Evolutionary conservation across 2,797 vertebrate species (phyloP).

Genomic region (Trachops cirrhosus): DNA sequence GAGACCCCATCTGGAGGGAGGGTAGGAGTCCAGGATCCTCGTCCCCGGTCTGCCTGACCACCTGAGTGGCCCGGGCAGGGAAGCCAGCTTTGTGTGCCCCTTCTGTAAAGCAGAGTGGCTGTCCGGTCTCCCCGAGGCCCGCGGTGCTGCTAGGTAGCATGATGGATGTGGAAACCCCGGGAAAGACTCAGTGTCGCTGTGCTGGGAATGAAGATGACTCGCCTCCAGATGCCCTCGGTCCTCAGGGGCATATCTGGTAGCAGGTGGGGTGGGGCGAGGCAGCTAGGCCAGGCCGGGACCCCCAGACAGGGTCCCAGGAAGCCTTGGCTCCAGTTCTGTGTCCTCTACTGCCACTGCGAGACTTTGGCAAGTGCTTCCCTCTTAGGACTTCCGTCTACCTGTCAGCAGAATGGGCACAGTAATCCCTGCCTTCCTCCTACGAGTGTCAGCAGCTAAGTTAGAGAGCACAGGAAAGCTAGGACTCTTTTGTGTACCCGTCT

Average conservation of each 20-base stretch:
- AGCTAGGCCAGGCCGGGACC: not conserved
- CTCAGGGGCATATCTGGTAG: not conserved
- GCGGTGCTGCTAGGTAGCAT: not conserved
- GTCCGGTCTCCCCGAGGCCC: not conserved
- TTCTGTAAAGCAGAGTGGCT: not conserved
- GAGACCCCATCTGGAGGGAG: accelerated
- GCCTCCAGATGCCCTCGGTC: not conserved
- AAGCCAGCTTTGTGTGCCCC: not conserved
- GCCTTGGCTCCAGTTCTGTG: not conserved
- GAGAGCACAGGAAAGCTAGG: not conserved
- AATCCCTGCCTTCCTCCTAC: not conserved
- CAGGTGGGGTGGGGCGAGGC: not conserved
- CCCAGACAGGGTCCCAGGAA: not conserved
- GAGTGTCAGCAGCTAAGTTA: not conserved
- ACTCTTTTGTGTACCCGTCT: not conserved
- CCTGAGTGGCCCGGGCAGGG: not conserved
- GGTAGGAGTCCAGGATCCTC: not conserved
- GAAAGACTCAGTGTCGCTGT: accelerated
- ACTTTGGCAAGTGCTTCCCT: not conserved
- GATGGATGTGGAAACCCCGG: not conserved
- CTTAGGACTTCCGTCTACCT: not conserved
- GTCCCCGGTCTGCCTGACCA: not conserved
- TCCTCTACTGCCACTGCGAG: not conserved
- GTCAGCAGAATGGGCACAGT: not conserved
- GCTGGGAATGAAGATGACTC: accelerated